These are phyloP conservation scores for Callosobruchus maculatus DNA, from an alignment of 2,888 invertebrate species.

Conservation along the genomic window DNA sequence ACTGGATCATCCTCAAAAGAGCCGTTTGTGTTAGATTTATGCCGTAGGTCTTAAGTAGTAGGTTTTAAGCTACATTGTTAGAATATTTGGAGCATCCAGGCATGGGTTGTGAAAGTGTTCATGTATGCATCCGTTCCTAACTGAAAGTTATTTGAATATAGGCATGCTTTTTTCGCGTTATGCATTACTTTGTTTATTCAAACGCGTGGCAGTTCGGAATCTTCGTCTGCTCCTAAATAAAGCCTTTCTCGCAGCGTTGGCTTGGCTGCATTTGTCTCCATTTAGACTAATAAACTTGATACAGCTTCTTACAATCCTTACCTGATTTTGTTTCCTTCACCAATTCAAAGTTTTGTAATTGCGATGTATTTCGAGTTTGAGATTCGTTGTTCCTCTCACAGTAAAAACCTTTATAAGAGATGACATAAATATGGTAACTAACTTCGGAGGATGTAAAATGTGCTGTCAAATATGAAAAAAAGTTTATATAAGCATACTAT, in stretches of 20 bases:
- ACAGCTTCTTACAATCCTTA: no score
- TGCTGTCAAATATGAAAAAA: no score
- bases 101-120: neutral
- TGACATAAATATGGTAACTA: no score
- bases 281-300: neutral
- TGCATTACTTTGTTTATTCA: neutral
- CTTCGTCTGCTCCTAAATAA: neutral
- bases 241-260: neutral
- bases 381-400: no score
- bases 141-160: neutral
- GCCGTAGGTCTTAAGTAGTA: neutral
- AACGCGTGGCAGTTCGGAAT: neutral
- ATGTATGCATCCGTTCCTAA: neutral
- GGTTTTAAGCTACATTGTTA: neutral
- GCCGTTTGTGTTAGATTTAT: neutral
- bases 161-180: neutral
- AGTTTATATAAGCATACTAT: no score
- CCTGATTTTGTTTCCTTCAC: no score
- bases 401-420: no score
- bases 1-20: neutral
- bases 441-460: no score
- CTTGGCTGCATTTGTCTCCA: neutral
- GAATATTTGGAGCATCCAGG: neutral
- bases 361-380: no score
- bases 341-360: no score